These are phyloP conservation scores for Helicorthomorpha holstii DNA, from an alignment of 1,140 invertebrate genomes.

Conservation along the genomic window DNA sequence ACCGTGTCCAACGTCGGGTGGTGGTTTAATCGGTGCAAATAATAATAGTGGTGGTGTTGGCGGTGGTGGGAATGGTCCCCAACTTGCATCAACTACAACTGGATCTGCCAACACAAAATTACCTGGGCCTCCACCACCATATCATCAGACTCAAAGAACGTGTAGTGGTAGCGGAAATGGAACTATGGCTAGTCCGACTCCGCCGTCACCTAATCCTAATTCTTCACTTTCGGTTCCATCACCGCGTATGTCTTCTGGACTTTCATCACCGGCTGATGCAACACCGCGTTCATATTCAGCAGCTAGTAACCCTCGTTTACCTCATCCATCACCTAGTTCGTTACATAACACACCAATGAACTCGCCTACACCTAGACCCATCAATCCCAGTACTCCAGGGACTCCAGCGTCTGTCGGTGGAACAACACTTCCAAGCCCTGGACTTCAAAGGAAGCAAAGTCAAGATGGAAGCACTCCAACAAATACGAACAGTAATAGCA, in stretches of 20 bases:
- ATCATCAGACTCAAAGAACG: conserved; percentile 60
- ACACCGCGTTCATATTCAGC: conserved; percentile 23
- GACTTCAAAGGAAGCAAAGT: conserved; percentile 2
- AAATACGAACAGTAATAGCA: background rate
- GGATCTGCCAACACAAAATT: conserved; percentile 26
- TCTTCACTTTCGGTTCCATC: conserved; percentile 30
- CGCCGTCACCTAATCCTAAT: conserved; percentile 46
- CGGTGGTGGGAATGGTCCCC: conserved; percentile 9
- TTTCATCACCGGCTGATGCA: conserved; percentile 49
- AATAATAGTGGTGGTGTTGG: conserved; percentile 19
- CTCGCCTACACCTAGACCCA: conserved; percentile 31
- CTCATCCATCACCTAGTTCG: conserved; percentile 42
- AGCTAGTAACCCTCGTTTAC: conserved; percentile 17
- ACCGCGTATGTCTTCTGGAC: conserved; percentile 39
- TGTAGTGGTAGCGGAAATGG: conserved; percentile 13
- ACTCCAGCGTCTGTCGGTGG: conserved; percentile 38
- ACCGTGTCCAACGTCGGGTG: conserved; percentile 21
- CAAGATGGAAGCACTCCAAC: conserved; percentile 10
- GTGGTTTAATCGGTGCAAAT: conserved; percentile 27
- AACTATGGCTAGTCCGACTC: conserved; percentile 26
- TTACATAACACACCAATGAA: conserved; percentile 25
- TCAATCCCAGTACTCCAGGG: conserved; percentile 47
- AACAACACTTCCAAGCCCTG: conserved; percentile 6
- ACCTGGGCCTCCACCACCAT: conserved; percentile 72
- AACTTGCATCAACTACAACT: conserved; percentile 1